Evolutionary conservation across 2,888 invertebrate genomes (phyloP).

Genomic region (Physocephala rufipes): DNA sequence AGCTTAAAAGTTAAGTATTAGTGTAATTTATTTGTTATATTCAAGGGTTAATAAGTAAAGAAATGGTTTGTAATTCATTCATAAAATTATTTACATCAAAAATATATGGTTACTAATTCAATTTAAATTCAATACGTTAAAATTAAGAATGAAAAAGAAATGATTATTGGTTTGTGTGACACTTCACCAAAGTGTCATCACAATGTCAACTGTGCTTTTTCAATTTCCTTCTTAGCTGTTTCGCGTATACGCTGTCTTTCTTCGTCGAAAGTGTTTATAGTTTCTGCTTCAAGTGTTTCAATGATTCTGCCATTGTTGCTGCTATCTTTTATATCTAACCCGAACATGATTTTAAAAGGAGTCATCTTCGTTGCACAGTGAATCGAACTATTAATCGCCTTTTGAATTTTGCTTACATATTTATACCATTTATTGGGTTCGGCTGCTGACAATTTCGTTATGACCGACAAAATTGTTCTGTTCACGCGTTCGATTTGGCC

Average conservation of each 20-base stretch:
- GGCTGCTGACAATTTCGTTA: constrained; percentile 35
- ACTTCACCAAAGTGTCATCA: too few relatives aligned
- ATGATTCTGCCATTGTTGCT: not conserved
- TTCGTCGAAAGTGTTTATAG: not conserved
- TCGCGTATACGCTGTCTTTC: constrained; percentile 23
- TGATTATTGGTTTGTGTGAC: too few relatives aligned
- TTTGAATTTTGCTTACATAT: constrained; percentile 35
- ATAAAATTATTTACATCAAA: too few relatives aligned
- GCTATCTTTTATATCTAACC: constrained; percentile 21
- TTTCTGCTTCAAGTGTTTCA: constrained; percentile 3
- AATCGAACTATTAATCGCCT: too few relatives aligned
- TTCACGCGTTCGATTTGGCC: constrained; percentile 36
- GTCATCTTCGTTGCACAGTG: constrained; percentile 25
- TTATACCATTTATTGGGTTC: constrained; percentile 37
- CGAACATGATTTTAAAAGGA: constrained; percentile 35
- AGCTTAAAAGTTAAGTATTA: too few relatives aligned
- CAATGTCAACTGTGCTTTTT: constrained; percentile 35
- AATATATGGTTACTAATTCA: too few relatives aligned
- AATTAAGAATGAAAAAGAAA: too few relatives aligned
- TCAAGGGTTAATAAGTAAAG: too few relatives aligned
- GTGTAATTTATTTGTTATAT: too few relatives aligned
- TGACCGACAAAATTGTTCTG: constrained; percentile 33
- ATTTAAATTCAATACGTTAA: too few relatives aligned
- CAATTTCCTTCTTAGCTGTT: constrained; percentile 32
- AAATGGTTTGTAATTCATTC: too few relatives aligned